Percentiles rank a stretch among this genome's conserved stretches.
Evolutionary conservation across 2,888 invertebrate species (phyloP).

Genomic region (Agrotis exclamationis): DNA sequence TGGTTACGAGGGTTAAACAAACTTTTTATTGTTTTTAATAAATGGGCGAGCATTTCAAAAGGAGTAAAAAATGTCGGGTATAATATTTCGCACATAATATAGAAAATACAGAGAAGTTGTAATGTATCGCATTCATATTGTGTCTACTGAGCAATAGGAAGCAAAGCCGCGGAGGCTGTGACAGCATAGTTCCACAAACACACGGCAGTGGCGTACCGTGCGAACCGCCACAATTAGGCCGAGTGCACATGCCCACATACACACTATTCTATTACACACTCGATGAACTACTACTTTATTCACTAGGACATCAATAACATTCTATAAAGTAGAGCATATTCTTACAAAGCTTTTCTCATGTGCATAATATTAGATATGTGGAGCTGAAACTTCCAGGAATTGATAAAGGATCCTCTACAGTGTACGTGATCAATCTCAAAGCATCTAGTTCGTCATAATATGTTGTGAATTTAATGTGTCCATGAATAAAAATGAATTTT

Average conservation of each 20-base stretch:
- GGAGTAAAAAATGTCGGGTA: not conserved
- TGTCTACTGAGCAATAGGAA: conserved; percentile 33
- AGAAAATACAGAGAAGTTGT: not conserved
- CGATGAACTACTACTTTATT: conserved; percentile 18
- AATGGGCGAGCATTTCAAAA: conserved; percentile 3
- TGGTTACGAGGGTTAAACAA: conserved; percentile 27
- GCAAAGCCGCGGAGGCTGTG: conserved; percentile 46
- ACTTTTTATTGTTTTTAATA: conserved; percentile 26
- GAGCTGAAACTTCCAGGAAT: conserved; percentile 15
- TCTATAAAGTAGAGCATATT: conserved; percentile 4
- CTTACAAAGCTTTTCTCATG: not conserved
- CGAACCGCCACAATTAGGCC: conserved; percentile 61
- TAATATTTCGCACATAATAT: not conserved
- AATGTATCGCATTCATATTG: not conserved
- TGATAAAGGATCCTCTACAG: not conserved
- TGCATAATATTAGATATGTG: not conserved
- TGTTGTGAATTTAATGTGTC: not conserved
- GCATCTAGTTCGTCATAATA: not conserved
- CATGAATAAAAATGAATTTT: not conserved
- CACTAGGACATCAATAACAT: conserved; percentile 10
- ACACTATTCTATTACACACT: conserved; percentile 16
- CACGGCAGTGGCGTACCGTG: conserved; percentile 47
- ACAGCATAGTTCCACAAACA: conserved; percentile 57
- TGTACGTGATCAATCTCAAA: conserved; percentile 3
- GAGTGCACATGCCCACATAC: conserved; percentile 12